phyloP scores from a whole-genome alignment of 1,140 invertebrate species.

The Eupeodes corollae region DNA sequence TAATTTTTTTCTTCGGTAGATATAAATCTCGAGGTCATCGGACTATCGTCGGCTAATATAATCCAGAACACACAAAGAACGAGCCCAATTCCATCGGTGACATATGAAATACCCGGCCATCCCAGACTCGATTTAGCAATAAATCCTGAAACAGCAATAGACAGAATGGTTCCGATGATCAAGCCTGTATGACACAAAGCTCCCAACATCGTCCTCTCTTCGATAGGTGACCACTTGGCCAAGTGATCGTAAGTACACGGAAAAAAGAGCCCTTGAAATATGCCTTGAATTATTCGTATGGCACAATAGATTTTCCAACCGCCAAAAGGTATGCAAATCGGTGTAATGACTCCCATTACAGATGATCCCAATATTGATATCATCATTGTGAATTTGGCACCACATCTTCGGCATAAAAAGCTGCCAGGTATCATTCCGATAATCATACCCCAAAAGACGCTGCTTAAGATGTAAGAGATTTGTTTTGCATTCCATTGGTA shows the following conservation, averaged over 20 bases:
- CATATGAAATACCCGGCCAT: constrained; percentile 70
- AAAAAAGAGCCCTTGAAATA: constrained; percentile 67
- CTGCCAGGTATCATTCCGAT: constrained; percentile 54
- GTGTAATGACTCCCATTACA: constrained; percentile 38
- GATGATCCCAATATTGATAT: constrained; percentile 42
- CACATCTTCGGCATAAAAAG: constrained; percentile 51
- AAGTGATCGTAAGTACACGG: constrained; percentile 57
- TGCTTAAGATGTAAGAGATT: constrained; percentile 46
- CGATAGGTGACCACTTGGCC: constrained; percentile 39
- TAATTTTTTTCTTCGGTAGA: constrained; percentile 48
- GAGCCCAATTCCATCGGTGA: constrained; percentile 53
- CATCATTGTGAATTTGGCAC: constrained; percentile 51
- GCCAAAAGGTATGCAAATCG: constrained; percentile 25
- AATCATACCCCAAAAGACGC: constrained; percentile 54
- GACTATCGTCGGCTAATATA: constrained; percentile 53
- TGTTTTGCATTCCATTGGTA: constrained; percentile 41
- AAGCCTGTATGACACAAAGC: constrained; percentile 51
- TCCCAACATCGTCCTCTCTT: constrained; percentile 46
- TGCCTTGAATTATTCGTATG: constrained; percentile 62
- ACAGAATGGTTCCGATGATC: constrained; percentile 62
- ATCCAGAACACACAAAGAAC: constrained; percentile 52
- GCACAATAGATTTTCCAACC: constrained; percentile 49
- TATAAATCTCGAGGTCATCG: constrained; percentile 48
- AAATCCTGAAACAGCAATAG: constrained; percentile 53
- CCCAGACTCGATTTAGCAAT: constrained; percentile 51